Evolutionary conservation across 2,113 vertebrate species (phyloP), one percentile per base, ranked within the genome.

Genomic region (Bambusicola thoracicus): DNA sequence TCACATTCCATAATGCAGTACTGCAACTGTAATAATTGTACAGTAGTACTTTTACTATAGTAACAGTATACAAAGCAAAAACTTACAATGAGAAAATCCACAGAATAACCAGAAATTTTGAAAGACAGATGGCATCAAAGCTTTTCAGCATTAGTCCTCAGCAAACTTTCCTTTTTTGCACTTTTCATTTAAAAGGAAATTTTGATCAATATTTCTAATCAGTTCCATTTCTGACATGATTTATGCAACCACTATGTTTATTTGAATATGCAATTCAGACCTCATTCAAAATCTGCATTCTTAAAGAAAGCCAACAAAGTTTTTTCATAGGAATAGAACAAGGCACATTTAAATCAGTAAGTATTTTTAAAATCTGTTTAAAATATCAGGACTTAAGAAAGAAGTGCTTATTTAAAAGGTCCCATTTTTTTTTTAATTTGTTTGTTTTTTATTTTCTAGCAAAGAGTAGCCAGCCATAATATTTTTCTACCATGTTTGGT

Each of bases 381-480:
- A 86, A 85, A 82, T 66, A 89, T 69, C n/a, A 95, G 58, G 85
- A 30, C 12, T 48, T 76, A 80, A 79, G 36, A 61, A 91, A 94
- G 66, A 21, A 80, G 85, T 25, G 25, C 21, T 19, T 69, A 65
- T 87, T 76, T 69, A 19, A 87, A 79, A 85, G 40, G 29, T 61
- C 75, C 79, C 24, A 32, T 53, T 90, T 86, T 76, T 41, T 0
- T 69, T 87, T 70, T 65, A 74, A 74, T 74, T 74, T 83, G 5
- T 63, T 81, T 15, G 1, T 4, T 76, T 84, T 84, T 36, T 24
- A 46, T 72, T 89, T 89, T 81, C 75, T 73, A 70, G 76, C 40
- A 85, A 74, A 86, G 29, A 53, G 5, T 25, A 81, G 46, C 46
- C 29, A 92, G 67, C 2, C 11, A 1, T 86, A 84, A 59, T 67